Evolutionary conservation across 2,888 invertebrate species (phyloP), one percentile per base, ranked within the genome.

Genomic region (Palloptera scutellata): DNA sequence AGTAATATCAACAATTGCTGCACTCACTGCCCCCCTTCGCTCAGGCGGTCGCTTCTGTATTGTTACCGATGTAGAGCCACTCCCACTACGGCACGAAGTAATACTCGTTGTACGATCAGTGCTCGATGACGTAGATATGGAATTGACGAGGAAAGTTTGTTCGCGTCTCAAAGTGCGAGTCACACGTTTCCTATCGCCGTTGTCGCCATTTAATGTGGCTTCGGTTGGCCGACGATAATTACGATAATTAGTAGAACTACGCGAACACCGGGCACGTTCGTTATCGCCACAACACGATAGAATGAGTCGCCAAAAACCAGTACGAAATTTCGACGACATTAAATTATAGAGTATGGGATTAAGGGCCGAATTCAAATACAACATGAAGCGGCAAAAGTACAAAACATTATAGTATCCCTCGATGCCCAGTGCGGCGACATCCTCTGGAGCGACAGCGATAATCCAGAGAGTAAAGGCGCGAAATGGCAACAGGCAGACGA

Each of bases 271-370:
- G 12, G 13, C n/a, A 2, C 40, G 61, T 15, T 48, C 30, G 40
- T 52, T 66, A 12, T 52, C 55, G 15, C 67, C 57, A 30, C 70
- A 70, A 41, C 81, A 81, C 17, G 78, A 79, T 5, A 88, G 87
- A 71, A 92, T 88, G 60, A 93, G 84, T 77, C 89, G 89, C 64
- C 91, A 87, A 76, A 94, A 94, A 5, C 93, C 94, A 61, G 91
- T 91, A 10, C 96, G 89, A 86, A 96, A 96, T 82, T 95, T 96
- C 1, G 95, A 93, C 68, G 95, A 95, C 91, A 96, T 94, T 65
- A 96, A 88, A 83, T 95, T 96, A 85, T 96, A 96, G 62, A 96
- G 86, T 77, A 96, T 93, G 12, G 96, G 96, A 87, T 96, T 96
- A 65, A 95, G 90, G 12, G 95, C 95, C 59, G 95, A 95, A 85